Evolutionary conservation across 2,113 vertebrate species (phyloP).

Genomic region (Rousettus leschenaultii): DNA sequence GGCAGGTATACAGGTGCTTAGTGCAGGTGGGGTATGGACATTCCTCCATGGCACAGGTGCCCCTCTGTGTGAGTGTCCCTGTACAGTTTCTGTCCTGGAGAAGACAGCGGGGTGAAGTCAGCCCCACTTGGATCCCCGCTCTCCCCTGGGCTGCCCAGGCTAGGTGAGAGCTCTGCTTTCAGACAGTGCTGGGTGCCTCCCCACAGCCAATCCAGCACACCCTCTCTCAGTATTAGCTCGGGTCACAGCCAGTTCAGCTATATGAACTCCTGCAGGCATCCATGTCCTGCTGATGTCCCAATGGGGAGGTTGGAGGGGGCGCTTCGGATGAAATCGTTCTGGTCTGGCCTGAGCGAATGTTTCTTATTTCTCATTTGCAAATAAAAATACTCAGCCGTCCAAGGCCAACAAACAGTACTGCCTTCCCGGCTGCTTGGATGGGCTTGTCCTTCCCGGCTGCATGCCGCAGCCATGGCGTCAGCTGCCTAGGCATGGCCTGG

Average conservation of each 20-base stretch:
- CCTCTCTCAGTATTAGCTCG: constrained; percentile 75
- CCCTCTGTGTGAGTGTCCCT: not conserved
- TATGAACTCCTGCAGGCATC: constrained; percentile 69
- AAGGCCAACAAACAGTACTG: not conserved
- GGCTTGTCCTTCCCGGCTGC: not conserved
- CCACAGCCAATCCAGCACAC: constrained; percentile 74
- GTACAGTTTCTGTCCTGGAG: not conserved
- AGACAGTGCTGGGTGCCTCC: constrained; percentile 72
- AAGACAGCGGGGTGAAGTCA: not conserved
- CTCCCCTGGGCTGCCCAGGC: constrained; percentile 58
- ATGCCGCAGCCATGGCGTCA: not conserved
- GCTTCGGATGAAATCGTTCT: not conserved
- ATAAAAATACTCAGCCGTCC: not conserved
- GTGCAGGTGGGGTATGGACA: not conserved
- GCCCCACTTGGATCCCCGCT: constrained; percentile 50
- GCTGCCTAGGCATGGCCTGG: not conserved
- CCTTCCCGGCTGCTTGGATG: not conserved
- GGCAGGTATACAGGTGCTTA: not conserved
- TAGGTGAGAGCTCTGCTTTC: constrained; percentile 67
- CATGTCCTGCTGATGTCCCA: constrained; percentile 32
- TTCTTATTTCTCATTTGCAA: not conserved
- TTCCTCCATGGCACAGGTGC: not conserved
- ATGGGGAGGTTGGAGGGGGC: not conserved
- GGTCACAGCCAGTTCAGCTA: constrained; percentile 76
- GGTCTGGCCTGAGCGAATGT: not conserved